Conservation (phyloP, 2,113 vertebrate genomes). For the Protobothrops mucrosquamatus region DNA sequence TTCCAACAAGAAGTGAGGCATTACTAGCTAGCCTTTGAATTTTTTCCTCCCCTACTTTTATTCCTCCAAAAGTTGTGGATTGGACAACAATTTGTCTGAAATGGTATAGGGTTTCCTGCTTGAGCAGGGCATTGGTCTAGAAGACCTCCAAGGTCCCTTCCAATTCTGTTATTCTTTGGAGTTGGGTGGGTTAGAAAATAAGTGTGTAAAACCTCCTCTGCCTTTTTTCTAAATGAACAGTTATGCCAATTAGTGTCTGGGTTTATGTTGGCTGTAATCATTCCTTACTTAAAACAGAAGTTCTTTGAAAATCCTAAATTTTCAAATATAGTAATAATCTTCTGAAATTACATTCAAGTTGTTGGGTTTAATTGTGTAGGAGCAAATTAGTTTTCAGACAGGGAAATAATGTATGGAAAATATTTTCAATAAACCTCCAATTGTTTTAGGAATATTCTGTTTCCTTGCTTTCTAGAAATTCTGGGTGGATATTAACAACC, state of each 20-base stretch:
- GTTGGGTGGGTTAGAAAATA: neutral
- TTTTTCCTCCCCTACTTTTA: neutral
- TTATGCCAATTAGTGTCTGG: neutral
- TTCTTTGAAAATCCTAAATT: neutral
- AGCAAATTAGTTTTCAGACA: neutral
- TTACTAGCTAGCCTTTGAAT: neutral
- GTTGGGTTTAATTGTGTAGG: neutral
- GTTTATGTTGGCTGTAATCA: neutral
- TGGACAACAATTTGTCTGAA: too few species aligned
- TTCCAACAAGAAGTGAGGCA: neutral
- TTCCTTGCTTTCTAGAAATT: slow-evolving; percentile 76
- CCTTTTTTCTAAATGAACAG: neutral
- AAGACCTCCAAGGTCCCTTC: too few species aligned
- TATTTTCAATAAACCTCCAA: neutral
- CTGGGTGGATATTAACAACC: slow-evolving; percentile 92
- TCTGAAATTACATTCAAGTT: neutral
- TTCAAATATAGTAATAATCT: neutral
- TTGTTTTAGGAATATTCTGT: neutral
- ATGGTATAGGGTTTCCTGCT: too few species aligned
- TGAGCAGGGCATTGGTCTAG: too few species aligned
- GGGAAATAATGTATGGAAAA: neutral
- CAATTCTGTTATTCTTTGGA: neutral
- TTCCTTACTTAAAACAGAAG: neutral
- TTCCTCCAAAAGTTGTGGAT: neutral
- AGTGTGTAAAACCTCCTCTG: neutral